Base-by-base conservation (phyloP, 1,140 invertebrate species). In the Drosophila sp. region DNA sequence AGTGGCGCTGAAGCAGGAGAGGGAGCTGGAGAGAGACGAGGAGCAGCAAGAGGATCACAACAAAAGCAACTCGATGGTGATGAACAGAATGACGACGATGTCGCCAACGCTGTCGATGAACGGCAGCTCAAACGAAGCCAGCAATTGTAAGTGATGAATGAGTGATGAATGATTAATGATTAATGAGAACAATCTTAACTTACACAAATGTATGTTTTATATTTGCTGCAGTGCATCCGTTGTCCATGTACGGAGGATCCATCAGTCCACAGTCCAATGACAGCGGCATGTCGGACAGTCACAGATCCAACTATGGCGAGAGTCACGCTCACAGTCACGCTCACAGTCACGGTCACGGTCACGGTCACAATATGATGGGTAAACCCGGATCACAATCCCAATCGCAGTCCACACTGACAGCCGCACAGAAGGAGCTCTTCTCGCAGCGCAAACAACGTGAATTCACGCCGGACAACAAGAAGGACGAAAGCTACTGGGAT, bases 401-500 rank as follows among this genome's bases (percentile, higher is more conserved):
- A 78, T 87, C 92, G 2, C 91, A 87, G 27, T 94, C 93, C 61
- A 93, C 89, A 16, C 64, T 92, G 70, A 72, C 81, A 18, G 82
- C 82, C 0, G 79, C 84, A 16, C 91, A 91, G 7, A 92, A 92
- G 53, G 91, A 92, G 51, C 76, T 92, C 40, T 92, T 92, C 66
- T 90, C 91, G n/a, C 97, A 97, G 80, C 94, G 98, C 58, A 99
- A 99, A 89, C 97, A 98, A 90, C 94, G 98, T 1, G 98, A 99
- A 90, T 99, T 99, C 92, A 99, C 98, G 54, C 98, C 98, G 0
- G 98, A 99, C 83, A 97, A 96, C 91, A 98, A 98, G 89, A 99
- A 99, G 92, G 98, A 99, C 86, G 97, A 98, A 78, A 97, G 96
- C 78, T 99, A 99, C 92, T 99, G 98, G 98, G 98, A 99, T 92